Base-by-base conservation (phyloP, 1,140 invertebrate genomes). In the Drosophila ambigua region DNA sequence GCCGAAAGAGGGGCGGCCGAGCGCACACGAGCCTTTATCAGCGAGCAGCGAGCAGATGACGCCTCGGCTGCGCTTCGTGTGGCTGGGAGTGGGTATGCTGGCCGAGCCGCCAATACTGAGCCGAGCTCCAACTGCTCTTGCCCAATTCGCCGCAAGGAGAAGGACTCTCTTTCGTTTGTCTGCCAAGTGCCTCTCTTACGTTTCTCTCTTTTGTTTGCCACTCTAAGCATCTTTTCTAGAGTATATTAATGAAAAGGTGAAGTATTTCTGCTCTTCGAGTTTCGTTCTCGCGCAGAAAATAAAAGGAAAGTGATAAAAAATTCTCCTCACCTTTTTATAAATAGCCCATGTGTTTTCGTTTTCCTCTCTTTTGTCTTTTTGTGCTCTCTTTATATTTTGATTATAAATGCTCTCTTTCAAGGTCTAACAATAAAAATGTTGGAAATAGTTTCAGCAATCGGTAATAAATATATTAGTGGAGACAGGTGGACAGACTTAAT, bases 371-470 rank as follows among this genome's bases (percentile, higher is more conserved):
- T 45, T 9, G 24, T 24, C 8, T n/a, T 2, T 9, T 16, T 16
- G 4, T 20, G 1, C 16, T 5, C 15, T 48, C 26, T 23, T 31
- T 6, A 5, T 31, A 31, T 9, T 9, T 9, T 9, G 31, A 15
- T 28, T 45, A 5, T 4, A 2, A 16, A 2, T 24, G 2, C 28
- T 59, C 71, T 72, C 44, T 75, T 65, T 15, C 3, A 8, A 13
- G 41, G 39, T 9, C n/a, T 43, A 48, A 35, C 72, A 66, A 58
- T 54, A 20, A 75, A 75, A 75, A 66, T 59, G 53, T 57, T 66
- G 66, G 13, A 72, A 72, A 72, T 72, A 72, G 68, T 72, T 72
- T 69, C 26, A 13, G 44, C 35, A 69, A 69, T 69, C 31, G 15
- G 51, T 53, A 16, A 69, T 71, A 69, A 69, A 50, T 58, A 58